These are phyloP conservation scores for Apeltes quadracus DNA, from an alignment of 2,113 vertebrate species.

Conservation along the genomic window DNA sequence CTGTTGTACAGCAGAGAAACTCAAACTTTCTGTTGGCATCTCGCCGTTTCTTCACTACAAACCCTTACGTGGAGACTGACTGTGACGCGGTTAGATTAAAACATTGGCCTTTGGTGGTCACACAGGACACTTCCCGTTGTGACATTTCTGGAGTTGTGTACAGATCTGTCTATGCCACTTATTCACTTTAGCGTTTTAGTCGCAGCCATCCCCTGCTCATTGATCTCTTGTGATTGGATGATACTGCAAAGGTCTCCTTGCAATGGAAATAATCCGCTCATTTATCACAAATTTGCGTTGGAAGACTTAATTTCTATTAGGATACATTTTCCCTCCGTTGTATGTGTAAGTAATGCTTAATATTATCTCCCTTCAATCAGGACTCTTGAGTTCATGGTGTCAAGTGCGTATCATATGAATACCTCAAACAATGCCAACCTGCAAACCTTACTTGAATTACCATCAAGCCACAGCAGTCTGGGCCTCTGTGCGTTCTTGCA, in stretches of 20 bases:
- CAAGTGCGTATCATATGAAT: not conserved
- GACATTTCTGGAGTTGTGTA: not conserved
- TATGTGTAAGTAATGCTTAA: not conserved
- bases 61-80: not conserved
- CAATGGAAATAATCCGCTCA: slow-evolving; percentile 11
- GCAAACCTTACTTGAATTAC: not conserved
- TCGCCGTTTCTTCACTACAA: not conserved
- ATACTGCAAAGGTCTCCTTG: not conserved
- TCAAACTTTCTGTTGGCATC: not conserved
- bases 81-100: not conserved
- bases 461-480: not conserved
- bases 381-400: not conserved
- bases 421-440: not conserved
- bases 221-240: slow-evolving; percentile 8
- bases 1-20: not conserved
- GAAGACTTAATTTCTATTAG: not conserved
- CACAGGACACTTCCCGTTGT: not conserved
- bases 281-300: not conserved
- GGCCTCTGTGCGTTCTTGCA: not conserved
- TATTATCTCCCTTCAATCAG: not conserved
- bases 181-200: not conserved
- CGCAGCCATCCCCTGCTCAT: not conserved
- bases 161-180: not conserved
- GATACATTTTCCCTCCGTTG: not conserved
- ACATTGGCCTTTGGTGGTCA: not conserved